phyloP scores from a whole-genome alignment of 2,113 vertebrate genomes.

The Callorhinus ursinus region DNA sequence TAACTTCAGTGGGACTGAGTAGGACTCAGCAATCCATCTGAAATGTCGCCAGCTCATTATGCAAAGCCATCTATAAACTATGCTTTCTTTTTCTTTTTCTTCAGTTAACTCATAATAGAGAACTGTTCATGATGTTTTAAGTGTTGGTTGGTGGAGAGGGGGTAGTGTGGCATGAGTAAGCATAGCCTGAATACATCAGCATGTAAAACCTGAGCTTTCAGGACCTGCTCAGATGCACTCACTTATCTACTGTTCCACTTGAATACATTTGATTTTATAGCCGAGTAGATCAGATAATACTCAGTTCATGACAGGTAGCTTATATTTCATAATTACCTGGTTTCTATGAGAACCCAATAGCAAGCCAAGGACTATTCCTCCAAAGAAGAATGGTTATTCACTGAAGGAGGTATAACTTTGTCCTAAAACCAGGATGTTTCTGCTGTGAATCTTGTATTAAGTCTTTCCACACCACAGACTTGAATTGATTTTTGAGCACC shows the following conservation, averaged over 20 bases:
- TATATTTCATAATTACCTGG: conserved; percentile 38
- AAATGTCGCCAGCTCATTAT: background rate
- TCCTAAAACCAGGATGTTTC: background rate
- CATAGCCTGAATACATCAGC: background rate
- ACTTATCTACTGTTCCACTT: conserved; percentile 52
- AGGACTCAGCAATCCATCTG: background rate
- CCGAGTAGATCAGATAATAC: conserved; percentile 26
- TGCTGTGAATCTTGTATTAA: background rate
- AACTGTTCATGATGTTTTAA: background rate
- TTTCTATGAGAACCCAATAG: background rate
- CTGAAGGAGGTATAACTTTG: background rate
- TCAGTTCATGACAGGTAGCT: background rate
- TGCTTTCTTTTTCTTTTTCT: background rate
- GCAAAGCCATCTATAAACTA: background rate
- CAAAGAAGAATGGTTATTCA: background rate
- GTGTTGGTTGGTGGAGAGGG: background rate
- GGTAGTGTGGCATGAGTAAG: background rate
- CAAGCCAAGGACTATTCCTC: background rate
- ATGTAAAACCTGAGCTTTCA: conserved; percentile 9
- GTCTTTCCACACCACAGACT: background rate
- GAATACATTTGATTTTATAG: background rate
- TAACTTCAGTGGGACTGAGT: background rate
- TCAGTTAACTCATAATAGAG: background rate
- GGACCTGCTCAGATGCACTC: conserved; percentile 17
- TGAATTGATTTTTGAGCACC: background rate